Evolutionary conservation across 2,888 invertebrate species (phyloP).

Genomic region (Mythimna albipuncta): DNA sequence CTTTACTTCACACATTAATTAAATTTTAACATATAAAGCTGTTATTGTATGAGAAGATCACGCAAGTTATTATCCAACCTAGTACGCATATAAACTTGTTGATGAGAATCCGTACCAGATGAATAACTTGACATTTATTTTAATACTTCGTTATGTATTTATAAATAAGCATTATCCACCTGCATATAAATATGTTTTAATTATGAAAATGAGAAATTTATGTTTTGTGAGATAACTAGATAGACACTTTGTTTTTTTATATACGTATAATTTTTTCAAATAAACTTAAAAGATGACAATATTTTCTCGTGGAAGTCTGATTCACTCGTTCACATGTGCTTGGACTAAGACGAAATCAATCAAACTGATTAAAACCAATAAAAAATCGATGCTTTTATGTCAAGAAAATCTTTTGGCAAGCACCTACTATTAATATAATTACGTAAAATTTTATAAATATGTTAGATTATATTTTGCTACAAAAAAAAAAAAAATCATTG

Average conservation of each 20-base stretch:
- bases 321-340: background rate
- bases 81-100: constrained; percentile 9
- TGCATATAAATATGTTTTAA: constrained; percentile 28
- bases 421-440: background rate
- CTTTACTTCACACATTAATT: constrained; percentile 27
- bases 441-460: background rate
- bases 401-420: background rate
- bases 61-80: constrained; percentile 7
- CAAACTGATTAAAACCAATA: background rate
- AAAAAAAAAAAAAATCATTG: background rate
- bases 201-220: constrained; percentile 21
- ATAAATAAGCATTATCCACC: constrained; percentile 26
- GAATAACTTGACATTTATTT: constrained; percentile 36
- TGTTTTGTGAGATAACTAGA: constrained; percentile 9
- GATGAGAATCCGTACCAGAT: constrained; percentile 10
- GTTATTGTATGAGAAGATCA: constrained; percentile 13
- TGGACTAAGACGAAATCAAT: constrained; percentile 1
- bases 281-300: background rate
- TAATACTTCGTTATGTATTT: constrained; percentile 31
- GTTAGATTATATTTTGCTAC: background rate
- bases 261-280: no score
- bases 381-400: background rate
- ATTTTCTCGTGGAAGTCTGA: constrained; percentile 6
- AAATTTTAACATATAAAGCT: constrained; percentile 19
- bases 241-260: background rate